These are phyloP conservation scores for Proales similis DNA, from an alignment of 1,140 invertebrate species.

Conservation along the genomic window DNA sequence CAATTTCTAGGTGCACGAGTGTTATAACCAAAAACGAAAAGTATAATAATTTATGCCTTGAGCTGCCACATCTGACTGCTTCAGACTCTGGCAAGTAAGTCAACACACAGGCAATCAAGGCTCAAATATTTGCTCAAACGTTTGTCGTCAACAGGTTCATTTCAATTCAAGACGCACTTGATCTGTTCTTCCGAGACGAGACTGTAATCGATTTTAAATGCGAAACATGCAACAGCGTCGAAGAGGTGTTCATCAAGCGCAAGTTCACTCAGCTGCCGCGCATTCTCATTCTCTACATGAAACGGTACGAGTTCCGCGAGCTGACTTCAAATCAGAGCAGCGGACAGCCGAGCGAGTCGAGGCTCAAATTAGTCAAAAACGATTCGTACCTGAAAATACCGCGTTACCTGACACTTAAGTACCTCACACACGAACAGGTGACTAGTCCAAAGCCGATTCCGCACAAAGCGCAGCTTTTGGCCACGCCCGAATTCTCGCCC, in stretches of 20 bases:
- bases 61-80: background rate
- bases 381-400: conserved; percentile 22
- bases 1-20: conserved; percentile 3
- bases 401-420: background rate
- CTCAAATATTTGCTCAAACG: too few species aligned
- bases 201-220: conserved; percentile 44
- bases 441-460: too few species aligned
- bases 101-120: too few species aligned
- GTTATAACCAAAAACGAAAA: conserved; percentile 17
- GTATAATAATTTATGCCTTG: conserved; percentile 36
- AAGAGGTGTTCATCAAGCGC: conserved; percentile 42
- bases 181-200: conserved; percentile 45
- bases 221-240: conserved; percentile 44
- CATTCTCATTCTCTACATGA: conserved; percentile 47
- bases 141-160: background rate
- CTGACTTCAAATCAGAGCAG: conserved; percentile 41
- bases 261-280: conserved; percentile 45
- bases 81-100: background rate
- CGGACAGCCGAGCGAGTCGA: conserved; percentile 40
- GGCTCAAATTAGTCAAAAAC: conserved; percentile 40
- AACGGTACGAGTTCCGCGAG: conserved; percentile 44
- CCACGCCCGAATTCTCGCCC: too few species aligned
- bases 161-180: conserved; percentile 46
- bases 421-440: too few species aligned
- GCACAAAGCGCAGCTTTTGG: too few species aligned